Evolutionary conservation across 2,113 vertebrate species (phyloP), one percentile per base, ranked within the genome.

Genomic region (Vanacampus margaritifer): DNA sequence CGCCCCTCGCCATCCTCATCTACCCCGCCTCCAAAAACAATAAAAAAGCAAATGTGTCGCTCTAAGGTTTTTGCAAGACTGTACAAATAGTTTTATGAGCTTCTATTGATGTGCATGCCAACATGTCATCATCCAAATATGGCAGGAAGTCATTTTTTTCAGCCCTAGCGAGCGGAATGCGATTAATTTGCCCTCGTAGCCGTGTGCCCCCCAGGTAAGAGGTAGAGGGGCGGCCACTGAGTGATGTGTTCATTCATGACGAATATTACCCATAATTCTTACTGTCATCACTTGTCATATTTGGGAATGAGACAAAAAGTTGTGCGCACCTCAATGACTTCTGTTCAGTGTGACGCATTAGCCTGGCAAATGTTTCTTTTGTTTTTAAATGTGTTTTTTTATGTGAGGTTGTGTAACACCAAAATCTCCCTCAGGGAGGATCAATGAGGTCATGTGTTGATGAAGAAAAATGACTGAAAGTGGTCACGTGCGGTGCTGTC

Each of bases 121-220:
- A 70, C 46, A 21, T 56, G 36, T 67, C 59, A 50, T 50, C 37
- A 65, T 36, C 28, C 50, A 67, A 70, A 67, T 14, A 41, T n/a
- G 11, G 59, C 63, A 58, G 64, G 54, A 51, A 72, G 54, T 16
- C 17, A 11, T 53, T 56, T 21, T 74, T 69, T 62, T 59, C 45
- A 32, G n/a, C 62, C 13, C 68, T 45, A 13, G 36, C n/a, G 37
- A 73, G 39, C 50, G 2, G 48, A 28, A 68, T 26, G 5, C 17
- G 19, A 54, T 61, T 50, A 1, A 60, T 59, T 37, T 26, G 9
- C 37, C 46, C 32, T 64, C 13, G n/a, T 60, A 65, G 46, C 64
- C 48, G 10, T 64, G 65, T 53, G 50, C 72, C 46, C 72, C 46
- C 35, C 12, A 59, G 28, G 63, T 46, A 21, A 14, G 26, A 23